phyloP scores from a whole-genome alignment of 92 coral and sea anemone species.

The Isaurus tuberculatus region DNA sequence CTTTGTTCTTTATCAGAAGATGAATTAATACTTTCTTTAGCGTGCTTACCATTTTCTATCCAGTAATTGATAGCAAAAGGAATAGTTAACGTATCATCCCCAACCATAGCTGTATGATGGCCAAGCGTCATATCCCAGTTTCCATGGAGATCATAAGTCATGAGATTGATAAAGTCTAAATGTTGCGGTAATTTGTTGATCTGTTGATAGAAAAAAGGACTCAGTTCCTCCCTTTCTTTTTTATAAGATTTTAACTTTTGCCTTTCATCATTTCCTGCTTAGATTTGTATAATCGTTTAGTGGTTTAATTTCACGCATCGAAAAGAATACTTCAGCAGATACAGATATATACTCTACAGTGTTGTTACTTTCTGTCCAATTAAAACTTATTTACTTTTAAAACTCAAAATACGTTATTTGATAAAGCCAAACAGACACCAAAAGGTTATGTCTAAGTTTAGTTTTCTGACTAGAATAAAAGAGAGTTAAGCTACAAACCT shows the following conservation, averaged over 20 bases:
- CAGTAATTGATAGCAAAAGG: slow-evolving; percentile 80
- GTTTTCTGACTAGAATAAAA: not conserved
- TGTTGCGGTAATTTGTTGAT: slow-evolving; percentile 73
- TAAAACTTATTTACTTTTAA: too few relatives aligned
- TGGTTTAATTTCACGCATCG: not conserved
- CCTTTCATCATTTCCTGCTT: too few relatives aligned
- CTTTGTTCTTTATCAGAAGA: too few relatives aligned
- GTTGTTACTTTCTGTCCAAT: too few relatives aligned
- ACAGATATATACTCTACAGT: too few relatives aligned
- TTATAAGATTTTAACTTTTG: too few relatives aligned
- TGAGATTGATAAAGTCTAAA: slow-evolving; percentile 87
- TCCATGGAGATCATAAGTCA: slow-evolving; percentile 94
- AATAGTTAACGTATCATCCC: slow-evolving; percentile 72
- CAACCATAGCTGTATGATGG: slow-evolving; percentile 87
- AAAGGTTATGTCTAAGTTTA: not conserved
- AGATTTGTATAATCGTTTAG: not conserved
- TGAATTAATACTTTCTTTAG: too few relatives aligned
- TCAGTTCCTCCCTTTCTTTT: too few relatives aligned
- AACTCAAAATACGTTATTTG: too few relatives aligned
- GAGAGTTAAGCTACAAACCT: not conserved
- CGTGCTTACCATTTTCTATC: slow-evolving; percentile 54
- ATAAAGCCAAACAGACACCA: too few relatives aligned
- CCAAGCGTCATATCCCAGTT: slow-evolving; percentile 78
- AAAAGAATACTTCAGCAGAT: too few relatives aligned
- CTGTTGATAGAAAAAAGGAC: slow-evolving; percentile 49